Evolutionary conservation across 2,888 invertebrate genomes (phyloP).

Genomic region (Erebia epiphron): DNA sequence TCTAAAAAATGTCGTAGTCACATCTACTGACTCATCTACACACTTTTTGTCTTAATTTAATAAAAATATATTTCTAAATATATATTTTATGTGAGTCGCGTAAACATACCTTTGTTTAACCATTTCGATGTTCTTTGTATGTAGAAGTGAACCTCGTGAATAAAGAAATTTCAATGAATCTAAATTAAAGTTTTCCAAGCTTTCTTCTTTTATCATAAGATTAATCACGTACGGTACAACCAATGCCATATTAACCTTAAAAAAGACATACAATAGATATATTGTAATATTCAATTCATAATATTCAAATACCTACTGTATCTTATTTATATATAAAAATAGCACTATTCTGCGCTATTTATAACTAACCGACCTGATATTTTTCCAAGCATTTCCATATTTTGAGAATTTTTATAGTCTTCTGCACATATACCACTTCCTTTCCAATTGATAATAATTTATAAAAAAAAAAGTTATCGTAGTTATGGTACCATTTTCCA

Average conservation of each 20-base stretch:
- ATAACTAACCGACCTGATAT: constrained; percentile 48
- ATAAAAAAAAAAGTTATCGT: constrained; percentile 64
- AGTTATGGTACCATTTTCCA: constrained; percentile 69
- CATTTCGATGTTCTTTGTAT: constrained; percentile 59
- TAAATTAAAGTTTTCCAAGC: constrained; percentile 50
- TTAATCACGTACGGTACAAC: constrained; percentile 56
- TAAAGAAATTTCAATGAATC: constrained; percentile 63
- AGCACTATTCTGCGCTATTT: neutral
- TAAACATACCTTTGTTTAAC: constrained; percentile 57
- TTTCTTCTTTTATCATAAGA: constrained; percentile 54
- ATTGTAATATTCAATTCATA: neutral
- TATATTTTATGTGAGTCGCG: neutral
- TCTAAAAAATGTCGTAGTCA: neutral
- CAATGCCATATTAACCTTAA: constrained; percentile 63
- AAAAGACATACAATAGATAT: constrained; percentile 9
- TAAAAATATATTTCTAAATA: neutral
- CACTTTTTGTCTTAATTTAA: neutral
- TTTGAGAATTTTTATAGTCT: constrained; percentile 36
- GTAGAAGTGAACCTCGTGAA: constrained; percentile 62
- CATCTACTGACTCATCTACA: too few species aligned
- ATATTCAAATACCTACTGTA: neutral
- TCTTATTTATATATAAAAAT: neutral
- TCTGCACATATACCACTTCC: constrained; percentile 56
- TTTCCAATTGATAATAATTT: constrained; percentile 61
- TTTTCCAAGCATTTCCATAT: constrained; percentile 53